Percentiles rank a stretch among this genome's conserved stretches.
phyloP scores from a whole-genome alignment of 2,113 vertebrate species.

The Nansenia antarctica region DNA sequence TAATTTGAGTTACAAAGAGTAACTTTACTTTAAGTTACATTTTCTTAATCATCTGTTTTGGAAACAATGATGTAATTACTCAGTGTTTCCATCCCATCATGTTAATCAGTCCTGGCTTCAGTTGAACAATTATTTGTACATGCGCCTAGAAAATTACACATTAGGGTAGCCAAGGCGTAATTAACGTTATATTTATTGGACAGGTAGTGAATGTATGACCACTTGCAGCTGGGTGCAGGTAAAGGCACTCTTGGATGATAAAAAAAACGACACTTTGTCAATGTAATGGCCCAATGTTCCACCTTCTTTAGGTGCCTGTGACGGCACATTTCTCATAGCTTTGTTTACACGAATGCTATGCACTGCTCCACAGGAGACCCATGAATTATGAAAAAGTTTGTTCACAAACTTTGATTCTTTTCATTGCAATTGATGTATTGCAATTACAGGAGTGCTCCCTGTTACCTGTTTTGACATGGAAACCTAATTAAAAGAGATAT shows the following conservation, averaged over 20 bases:
- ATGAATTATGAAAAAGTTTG: slow-evolving; percentile 32
- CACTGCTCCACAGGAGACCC: slow-evolving; percentile 35
- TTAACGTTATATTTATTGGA: slow-evolving; percentile 61
- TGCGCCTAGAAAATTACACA: slow-evolving; percentile 37
- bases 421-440: slow-evolving; percentile 37
- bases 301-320: slow-evolving; percentile 37
- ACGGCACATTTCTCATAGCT: slow-evolving; percentile 49
- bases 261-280: slow-evolving; percentile 64
- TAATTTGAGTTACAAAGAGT: no score
- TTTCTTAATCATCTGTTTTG: no score
- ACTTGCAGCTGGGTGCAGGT: slow-evolving; percentile 24
- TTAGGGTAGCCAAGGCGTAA: slow-evolving; percentile 34
- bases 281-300: slow-evolving; percentile 44
- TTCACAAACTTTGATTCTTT: slow-evolving; percentile 44
- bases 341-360: slow-evolving; percentile 30
- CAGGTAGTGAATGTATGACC: slow-evolving; percentile 40
- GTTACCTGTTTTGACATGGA: not conserved
- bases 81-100: no score
- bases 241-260: slow-evolving; percentile 49
- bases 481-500: slow-evolving; percentile 11
- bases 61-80: no score
- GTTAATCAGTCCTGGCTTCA: no score
- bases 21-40: no score
- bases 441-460: slow-evolving; percentile 27
- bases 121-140: no score